These are phyloP conservation scores for Cololabis saira DNA, from an alignment of 2,113 vertebrate species.

Conservation along the genomic window DNA sequence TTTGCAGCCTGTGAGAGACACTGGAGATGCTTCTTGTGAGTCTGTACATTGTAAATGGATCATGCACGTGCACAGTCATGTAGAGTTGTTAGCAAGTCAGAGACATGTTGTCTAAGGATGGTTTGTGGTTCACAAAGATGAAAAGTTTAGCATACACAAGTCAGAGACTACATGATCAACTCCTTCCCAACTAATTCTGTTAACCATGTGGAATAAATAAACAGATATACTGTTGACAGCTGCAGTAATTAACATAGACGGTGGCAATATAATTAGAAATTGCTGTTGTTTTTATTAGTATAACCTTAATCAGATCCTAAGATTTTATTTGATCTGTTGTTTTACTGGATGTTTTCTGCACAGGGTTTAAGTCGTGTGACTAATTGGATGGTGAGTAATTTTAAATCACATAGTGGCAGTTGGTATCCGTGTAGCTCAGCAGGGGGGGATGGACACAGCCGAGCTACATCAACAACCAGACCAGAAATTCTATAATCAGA, in stretches of 20 bases:
- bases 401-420: conserved; percentile 73
- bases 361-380: conserved; percentile 55
- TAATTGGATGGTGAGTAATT: conserved; percentile 75
- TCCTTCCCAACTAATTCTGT: conserved; percentile 1
- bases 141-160: conserved; percentile 16
- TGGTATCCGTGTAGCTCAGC: conserved; percentile 70
- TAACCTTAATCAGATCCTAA: conserved; percentile 6
- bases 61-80: conserved; percentile 17
- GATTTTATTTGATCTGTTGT: conserved; percentile 50
- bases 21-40: conserved; percentile 35
- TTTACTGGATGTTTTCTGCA: conserved; percentile 51
- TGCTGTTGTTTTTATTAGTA: conserved; percentile 8
- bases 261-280: not conserved
- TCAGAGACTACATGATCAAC: not conserved
- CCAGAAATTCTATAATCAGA: conserved; percentile 70
- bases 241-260: not conserved
- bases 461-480: conserved; percentile 68
- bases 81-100: conserved; percentile 36
- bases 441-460: conserved; percentile 61
- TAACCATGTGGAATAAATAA: not conserved
- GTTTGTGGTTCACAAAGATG: not conserved
- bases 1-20: conserved; percentile 41
- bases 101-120: conserved; percentile 1
- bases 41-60: conserved; percentile 43
- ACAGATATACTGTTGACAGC: not conserved